Base-by-base conservation (phyloP, 2,797 vertebrate genomes). In the Bovichtus diacanthus region DNA sequence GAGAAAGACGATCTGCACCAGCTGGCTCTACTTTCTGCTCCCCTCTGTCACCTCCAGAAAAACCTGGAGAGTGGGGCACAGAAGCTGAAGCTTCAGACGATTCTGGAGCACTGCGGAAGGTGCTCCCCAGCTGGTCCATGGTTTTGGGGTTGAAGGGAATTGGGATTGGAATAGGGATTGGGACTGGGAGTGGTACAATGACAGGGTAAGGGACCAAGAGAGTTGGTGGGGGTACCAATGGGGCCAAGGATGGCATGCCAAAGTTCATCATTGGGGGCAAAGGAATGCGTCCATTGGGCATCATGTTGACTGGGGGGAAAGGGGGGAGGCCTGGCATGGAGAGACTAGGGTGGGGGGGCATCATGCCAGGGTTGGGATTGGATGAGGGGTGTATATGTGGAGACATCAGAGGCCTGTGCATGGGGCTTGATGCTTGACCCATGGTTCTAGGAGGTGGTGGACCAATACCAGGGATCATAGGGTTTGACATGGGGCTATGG, bases 191-290 rank as follows among this genome's bases (percentile, higher is more conserved):
- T 41, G 98, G 98, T 69, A 99, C 98, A 72, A 99, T 99, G 65
- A 99, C 96, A 1, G 98, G 98, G 87, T 99, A 99, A 78, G 98
- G 98, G 93, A 99, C 98, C 89, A 99, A 92, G 72, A 99, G 95
- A 83, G 97, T 99, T 0, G 98, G 97, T 29, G 98, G 98, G 76
- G 98, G 98, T 88, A 99, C 98, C 87, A 99, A 88, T 0, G 98
- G 98, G 55, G 98, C 96, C 55, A 99, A 95, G 53, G 98, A 99
- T n/a, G 98, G 98, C 95, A 99, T 95, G 81, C 98, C 97, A 69
- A 98, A 98, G 90, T 99, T 99, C 96, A 99, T 97, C 96, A 99
- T 95, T 83, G 96, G 97, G 68, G 98, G 97, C 83, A 98, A 86
- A 34, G 96, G 98, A 88, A 98, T 95, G 84, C 94, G 97, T 87